phyloP scores from a whole-genome alignment of 2,113 vertebrate genomes.

The Petaurus breviceps region DNA sequence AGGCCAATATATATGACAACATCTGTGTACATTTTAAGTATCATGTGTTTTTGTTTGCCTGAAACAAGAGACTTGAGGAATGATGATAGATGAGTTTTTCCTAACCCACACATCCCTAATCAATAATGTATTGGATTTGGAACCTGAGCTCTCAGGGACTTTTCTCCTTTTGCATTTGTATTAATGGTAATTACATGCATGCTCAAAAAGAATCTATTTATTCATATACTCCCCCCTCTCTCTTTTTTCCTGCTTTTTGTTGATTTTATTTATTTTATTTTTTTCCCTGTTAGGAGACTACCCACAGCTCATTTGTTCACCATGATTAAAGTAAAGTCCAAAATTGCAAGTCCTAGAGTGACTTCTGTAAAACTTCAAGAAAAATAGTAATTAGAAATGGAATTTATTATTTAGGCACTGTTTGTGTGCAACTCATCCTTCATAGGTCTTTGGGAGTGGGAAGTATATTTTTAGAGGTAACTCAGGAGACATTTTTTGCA shows the following conservation, averaged over 20 bases:
- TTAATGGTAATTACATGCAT: neutral
- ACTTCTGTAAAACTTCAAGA: constrained; percentile 31
- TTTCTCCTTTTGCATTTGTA: constrained; percentile 10
- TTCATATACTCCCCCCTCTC: neutral
- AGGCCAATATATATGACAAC: neutral
- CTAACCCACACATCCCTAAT: constrained; percentile 17
- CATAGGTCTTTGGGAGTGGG: neutral
- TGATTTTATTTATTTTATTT: neutral
- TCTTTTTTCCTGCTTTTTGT: neutral
- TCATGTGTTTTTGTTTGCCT: constrained; percentile 29
- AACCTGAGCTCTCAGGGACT: constrained; percentile 15
- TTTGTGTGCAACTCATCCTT: constrained; percentile 8
- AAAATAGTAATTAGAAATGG: neutral
- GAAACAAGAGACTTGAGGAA: constrained; percentile 42
- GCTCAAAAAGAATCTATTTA: constrained; percentile 31
- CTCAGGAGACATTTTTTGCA: neutral
- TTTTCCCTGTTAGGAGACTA: constrained; percentile 26
- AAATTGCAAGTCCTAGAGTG: constrained; percentile 1
- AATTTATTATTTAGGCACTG: neutral
- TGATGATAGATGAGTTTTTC: neutral
- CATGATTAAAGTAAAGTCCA: constrained; percentile 22
- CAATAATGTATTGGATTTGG: constrained; percentile 32
- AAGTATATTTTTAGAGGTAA: neutral
- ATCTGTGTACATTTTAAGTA: constrained; percentile 40
- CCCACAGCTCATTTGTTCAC: neutral